Conservation (phyloP, 2,113 vertebrate genomes). For the Stigmatopora nigra region DNA sequence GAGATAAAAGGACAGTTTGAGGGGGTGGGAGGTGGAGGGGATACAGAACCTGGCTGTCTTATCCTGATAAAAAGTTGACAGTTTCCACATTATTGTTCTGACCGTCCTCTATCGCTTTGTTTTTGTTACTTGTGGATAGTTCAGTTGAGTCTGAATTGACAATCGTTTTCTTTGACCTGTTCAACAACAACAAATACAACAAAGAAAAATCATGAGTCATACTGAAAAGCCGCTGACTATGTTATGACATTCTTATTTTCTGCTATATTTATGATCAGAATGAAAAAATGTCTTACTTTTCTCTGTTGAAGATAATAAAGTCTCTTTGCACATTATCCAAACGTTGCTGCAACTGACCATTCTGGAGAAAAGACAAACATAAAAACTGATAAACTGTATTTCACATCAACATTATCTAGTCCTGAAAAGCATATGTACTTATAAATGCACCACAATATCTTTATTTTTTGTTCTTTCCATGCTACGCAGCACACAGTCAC, state of each 20-base stretch:
- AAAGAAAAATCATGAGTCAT: not conserved
- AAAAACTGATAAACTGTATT: not conserved
- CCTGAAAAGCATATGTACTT: not conserved
- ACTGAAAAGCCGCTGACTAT: not conserved
- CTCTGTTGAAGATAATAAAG: conserved; percentile 97
- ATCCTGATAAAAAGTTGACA: conserved; percentile 56
- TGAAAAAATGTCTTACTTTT: conserved; percentile 75
- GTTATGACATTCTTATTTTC: not conserved
- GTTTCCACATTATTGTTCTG: conserved; percentile 72
- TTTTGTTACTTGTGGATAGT: conserved; percentile 53
- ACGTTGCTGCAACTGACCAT: conserved; percentile 81
- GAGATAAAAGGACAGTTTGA: not conserved
- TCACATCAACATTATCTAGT: not conserved
- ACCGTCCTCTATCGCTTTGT: conserved; percentile 68
- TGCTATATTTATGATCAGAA: not conserved
- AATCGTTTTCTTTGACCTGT: conserved; percentile 59
- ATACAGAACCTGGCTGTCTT: conserved; percentile 15
- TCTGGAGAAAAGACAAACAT: conserved; percentile 59
- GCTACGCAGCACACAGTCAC: not conserved
- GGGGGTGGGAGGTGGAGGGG: not conserved
- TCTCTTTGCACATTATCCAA: conserved; percentile 87
- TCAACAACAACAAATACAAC: conserved; percentile 11
- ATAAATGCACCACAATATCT: not conserved
- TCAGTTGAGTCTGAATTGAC: conserved; percentile 45
- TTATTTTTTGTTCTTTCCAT: not conserved